Percentiles rank a stretch among this genome's conserved stretches.
Conservation (phyloP, 2,797 vertebrate species). For the Tragopan temminckii region DNA sequence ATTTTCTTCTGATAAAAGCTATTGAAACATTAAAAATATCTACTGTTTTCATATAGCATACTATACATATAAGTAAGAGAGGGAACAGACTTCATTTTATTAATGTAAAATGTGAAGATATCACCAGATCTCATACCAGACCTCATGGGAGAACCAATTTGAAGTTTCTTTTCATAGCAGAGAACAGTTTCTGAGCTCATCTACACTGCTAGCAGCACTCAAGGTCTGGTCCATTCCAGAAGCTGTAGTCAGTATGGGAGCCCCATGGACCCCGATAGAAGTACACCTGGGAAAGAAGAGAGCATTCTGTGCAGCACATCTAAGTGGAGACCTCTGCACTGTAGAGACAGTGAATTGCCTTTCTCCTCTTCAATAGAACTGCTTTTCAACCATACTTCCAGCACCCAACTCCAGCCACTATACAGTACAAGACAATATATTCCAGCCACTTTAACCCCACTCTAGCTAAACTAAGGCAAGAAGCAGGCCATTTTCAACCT, state of each 20-base stretch:
- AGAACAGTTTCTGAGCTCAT: neutral
- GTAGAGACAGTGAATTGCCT: neutral
- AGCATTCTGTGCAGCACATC: neutral
- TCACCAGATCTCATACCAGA: neutral
- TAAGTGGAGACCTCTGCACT: neutral
- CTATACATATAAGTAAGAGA: constrained; percentile 22
- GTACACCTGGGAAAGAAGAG: neutral
- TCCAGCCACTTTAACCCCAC: neutral
- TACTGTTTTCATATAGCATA: constrained; percentile 32
- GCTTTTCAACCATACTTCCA: neutral
- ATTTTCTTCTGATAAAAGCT: constrained; percentile 69
- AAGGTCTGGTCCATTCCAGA: neutral
- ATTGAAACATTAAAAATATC: constrained; percentile 43
- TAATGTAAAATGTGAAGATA: neutral
- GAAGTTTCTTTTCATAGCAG: neutral
- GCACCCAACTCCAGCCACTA: neutral
- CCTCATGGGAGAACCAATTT: neutral
- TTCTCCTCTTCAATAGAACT: neutral
- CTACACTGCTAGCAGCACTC: neutral
- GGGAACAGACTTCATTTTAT: constrained; percentile 9
- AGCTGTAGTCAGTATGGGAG: neutral
- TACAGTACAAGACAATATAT: neutral
- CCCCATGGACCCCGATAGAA: neutral
- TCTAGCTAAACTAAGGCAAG: neutral
- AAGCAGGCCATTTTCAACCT: neutral